These are phyloP conservation scores for Aphidius ervi DNA, from an alignment of 1,140 invertebrate species.

Conservation along the genomic window DNA sequence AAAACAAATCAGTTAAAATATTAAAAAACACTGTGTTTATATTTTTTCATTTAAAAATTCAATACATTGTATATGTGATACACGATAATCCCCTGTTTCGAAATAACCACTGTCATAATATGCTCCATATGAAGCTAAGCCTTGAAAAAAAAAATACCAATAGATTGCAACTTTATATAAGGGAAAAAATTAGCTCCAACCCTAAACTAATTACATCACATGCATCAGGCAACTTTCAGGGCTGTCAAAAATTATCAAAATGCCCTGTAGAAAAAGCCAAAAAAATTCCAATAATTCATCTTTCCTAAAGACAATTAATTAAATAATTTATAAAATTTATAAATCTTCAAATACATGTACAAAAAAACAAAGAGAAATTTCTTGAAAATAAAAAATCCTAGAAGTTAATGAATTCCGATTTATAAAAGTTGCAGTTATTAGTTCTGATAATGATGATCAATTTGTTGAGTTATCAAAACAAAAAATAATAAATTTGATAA, in stretches of 20 bases:
- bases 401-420: no score
- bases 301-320: no score
- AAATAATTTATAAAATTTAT: no score
- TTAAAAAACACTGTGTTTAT: no score
- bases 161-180: constrained; percentile 37
- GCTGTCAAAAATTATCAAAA: constrained; percentile 36
- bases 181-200: constrained; percentile 43
- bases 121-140: constrained; percentile 34
- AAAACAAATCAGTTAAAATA: no score
- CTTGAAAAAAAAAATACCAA: constrained; percentile 35
- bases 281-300: not conserved
- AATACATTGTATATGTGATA: constrained; percentile 1
- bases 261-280: constrained; percentile 4
- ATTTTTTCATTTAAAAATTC: no score
- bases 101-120: constrained; percentile 15
- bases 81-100: constrained; percentile 12
- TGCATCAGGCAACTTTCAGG: constrained; percentile 40
- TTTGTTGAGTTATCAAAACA: not conserved
- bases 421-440: no score
- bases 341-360: no score
- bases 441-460: no score
- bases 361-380: not conserved
- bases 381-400: no score
- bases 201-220: constrained; percentile 48
- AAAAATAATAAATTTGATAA: not conserved